These are phyloP conservation scores for Pipistrellus pipistrellus DNA, from an alignment of 2,797 vertebrate genomes.

Conservation along the genomic window DNA sequence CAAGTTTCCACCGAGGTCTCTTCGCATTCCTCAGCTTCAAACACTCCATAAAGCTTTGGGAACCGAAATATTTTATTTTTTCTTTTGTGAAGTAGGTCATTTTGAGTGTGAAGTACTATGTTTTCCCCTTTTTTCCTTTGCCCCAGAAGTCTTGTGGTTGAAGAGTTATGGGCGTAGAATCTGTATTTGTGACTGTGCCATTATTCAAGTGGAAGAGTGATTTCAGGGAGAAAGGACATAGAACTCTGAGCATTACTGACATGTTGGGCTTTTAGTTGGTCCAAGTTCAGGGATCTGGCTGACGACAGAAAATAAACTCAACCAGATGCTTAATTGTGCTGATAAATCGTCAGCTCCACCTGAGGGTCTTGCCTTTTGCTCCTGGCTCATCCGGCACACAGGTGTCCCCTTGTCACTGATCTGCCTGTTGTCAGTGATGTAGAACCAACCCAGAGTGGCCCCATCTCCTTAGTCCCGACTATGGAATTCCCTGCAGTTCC, in stretches of 20 bases:
- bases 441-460: rapidly evolving
- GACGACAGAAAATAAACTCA: background rate
- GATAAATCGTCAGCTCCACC: background rate
- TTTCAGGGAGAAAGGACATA: background rate
- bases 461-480: rapidly evolving
- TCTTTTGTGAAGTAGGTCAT: slow-evolving; percentile 77
- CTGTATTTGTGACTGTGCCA: background rate
- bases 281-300: background rate
- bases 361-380: background rate
- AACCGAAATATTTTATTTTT: slow-evolving; percentile 78
- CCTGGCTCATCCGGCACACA: background rate
- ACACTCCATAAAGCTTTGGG: slow-evolving; percentile 80
- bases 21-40: slow-evolving; percentile 64
- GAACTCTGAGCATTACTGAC: background rate
- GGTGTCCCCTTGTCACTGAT: rapidly evolving
- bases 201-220: slow-evolving; percentile 51
- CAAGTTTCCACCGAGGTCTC: slow-evolving; percentile 79
- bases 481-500: background rate
- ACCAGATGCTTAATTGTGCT: background rate
- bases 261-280: background rate
- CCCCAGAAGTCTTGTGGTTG: slow-evolving; percentile 71
- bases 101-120: slow-evolving; percentile 74
- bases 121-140: background rate
- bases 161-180: slow-evolving; percentile 50
- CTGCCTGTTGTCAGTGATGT: background rate